Evolutionary conservation across 2,888 invertebrate genomes (phyloP), one percentile per base, ranked within the genome.

Genomic region (Oxystoma pomonae): DNA sequence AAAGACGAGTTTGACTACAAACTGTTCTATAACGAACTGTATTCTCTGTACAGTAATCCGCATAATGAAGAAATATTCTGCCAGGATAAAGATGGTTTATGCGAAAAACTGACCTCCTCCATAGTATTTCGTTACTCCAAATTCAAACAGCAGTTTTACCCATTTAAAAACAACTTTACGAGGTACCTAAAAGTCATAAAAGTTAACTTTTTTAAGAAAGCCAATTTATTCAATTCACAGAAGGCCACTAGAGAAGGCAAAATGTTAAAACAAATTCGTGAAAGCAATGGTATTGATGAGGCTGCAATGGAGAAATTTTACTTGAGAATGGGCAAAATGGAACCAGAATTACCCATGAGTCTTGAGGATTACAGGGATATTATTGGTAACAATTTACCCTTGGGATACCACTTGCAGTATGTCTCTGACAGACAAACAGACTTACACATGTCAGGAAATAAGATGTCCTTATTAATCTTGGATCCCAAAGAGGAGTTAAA

Each of bases 1-100:
- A 67, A 65, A 1, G 20, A 60, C 9, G 58, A 68, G 51, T 77
- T 76, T 66, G 66, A 74, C 60, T 75, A 72, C 57, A 68, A 64
- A 1, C 60, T 65, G 3, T 76, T 77, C 67, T 77, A 75, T 58
- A 71, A 75, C 64, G 77, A 77, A 59, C 60, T 77, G n/a, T 73
- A 73, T 57, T 66, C 71, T 20, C 60, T 72, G 17, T 63, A 72
- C 19, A 62, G 59, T 18, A 57, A 58, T 3, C 65, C 67, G 12
- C 55, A 17, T 18, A 51, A 51, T 3, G 22, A 53, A 12, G 71
- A 75, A 53, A 69, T 68, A 64, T 64, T 73, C 18, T 73, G 73
- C 21, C 65, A 69, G 55, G 74, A 75, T 62, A 70, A 67, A 55
- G 72, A 73, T 51, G 74, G 74, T 20, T 63, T 76, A 19, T 56